Evolutionary conservation across 2,113 vertebrate species (phyloP).

Genomic region (Planiliza haematocheilus): DNA sequence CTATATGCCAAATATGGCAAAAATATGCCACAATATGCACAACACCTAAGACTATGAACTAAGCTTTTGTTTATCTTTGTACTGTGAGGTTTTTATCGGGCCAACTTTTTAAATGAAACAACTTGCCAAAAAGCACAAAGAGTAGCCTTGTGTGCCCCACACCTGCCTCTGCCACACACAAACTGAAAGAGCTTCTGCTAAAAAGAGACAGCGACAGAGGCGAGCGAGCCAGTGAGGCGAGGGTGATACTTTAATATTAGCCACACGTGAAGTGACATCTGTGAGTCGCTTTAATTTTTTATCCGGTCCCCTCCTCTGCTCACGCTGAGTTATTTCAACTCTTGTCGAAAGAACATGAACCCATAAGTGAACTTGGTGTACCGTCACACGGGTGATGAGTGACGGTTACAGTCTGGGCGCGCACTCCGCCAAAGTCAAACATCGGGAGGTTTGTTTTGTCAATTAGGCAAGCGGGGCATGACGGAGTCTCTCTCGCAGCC

Average conservation of each 20-base stretch:
- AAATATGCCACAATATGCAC: no score
- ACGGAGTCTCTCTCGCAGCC: conserved; percentile 5
- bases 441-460: conserved; percentile 31
- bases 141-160: no score
- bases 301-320: not conserved
- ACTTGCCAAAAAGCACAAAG: no score
- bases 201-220: not conserved
- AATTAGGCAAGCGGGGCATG: conserved; percentile 43
- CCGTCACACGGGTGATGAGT: conserved; percentile 8
- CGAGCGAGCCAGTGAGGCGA: not conserved
- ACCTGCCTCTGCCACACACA: not conserved
- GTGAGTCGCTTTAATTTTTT: conserved; percentile 48
- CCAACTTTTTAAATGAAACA: no score
- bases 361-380: not conserved
- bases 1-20: no score
- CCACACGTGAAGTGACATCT: conserved; percentile 41
- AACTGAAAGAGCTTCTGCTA: not conserved
- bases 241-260: conserved; percentile 26
- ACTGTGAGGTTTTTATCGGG: no score
- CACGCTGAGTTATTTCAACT: not conserved
- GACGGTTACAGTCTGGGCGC: not conserved
- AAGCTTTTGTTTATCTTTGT: no score
- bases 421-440: conserved; percentile 21
- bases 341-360: not conserved
- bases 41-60: no score